A percentile compares a stretch with the other conserved stretches of the same genome.
Evolutionary conservation across 2,888 invertebrate species (phyloP).

Genomic region (Caenorhabditis sp.): DNA sequence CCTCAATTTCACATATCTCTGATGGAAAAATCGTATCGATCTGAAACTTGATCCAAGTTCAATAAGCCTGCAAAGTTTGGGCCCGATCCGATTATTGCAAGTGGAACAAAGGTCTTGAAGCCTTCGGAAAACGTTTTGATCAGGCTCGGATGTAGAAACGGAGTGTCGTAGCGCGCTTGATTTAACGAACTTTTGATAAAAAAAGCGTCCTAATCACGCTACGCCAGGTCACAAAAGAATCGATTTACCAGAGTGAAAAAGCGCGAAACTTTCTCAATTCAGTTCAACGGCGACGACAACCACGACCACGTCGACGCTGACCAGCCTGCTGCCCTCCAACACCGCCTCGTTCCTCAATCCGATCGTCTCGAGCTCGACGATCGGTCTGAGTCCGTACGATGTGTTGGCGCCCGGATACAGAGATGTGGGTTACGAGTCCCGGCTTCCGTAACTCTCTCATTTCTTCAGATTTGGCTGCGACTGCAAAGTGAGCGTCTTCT

Average conservation of each 20-base stretch:
- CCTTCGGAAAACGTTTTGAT: too few relatives aligned
- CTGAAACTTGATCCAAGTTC: too few relatives aligned
- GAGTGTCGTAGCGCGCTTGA: too few relatives aligned
- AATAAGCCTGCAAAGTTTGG: too few relatives aligned
- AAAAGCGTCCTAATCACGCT: too few relatives aligned
- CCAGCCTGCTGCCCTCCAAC: not conserved
- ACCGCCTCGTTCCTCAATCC: slow-evolving; percentile 6
- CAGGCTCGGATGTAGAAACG: too few relatives aligned
- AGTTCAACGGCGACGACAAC: not conserved
- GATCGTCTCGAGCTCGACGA: not conserved
- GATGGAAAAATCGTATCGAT: too few relatives aligned
- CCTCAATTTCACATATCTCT: too few relatives aligned
- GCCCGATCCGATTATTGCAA: too few relatives aligned
- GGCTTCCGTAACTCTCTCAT: not conserved
- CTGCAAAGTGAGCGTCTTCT: slow-evolving; percentile 50
- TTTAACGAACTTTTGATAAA: too few relatives aligned
- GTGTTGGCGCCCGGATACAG: slow-evolving; percentile 35
- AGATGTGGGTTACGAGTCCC: slow-evolving; percentile 25
- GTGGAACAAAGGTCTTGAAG: too few relatives aligned
- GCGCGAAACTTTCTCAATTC: not conserved
- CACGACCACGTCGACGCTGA: not conserved
- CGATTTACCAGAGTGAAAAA: not conserved
- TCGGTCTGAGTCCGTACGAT: slow-evolving; percentile 32
- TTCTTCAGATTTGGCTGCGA: slow-evolving; percentile 54
- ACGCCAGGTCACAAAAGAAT: too few relatives aligned